phyloP scores from a whole-genome alignment of 2,797 vertebrate species.

The Argya squamiceps region DNA sequence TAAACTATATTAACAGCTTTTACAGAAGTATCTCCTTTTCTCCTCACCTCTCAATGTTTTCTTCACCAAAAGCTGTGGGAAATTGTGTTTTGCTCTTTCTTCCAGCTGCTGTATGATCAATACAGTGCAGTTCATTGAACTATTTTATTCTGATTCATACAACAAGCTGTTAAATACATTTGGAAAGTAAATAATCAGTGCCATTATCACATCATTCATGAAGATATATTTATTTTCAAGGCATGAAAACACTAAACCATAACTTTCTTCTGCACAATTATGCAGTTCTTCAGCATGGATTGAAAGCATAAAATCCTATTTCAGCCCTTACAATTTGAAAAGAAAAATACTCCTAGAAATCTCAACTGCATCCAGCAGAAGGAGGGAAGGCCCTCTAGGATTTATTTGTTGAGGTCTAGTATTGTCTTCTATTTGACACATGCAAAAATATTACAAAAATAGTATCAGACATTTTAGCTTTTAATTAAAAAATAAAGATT shows the following conservation, averaged over 20 bases:
- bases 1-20: background rate
- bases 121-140: background rate
- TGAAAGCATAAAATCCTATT: background rate
- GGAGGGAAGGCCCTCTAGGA: background rate
- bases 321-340: background rate
- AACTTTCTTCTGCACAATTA: background rate
- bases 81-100: background rate
- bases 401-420: background rate
- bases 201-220: background rate
- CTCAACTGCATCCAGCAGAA: background rate
- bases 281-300: background rate
- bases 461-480: background rate
- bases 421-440: background rate
- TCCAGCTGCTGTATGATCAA: background rate
- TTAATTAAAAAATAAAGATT: background rate
- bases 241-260: background rate
- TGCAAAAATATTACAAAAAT: background rate
- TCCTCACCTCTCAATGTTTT: background rate
- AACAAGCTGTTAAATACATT: conserved; percentile 31
- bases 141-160: background rate
- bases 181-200: background rate
- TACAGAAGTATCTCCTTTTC: background rate
- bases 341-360: background rate
- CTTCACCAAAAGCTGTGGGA: background rate
- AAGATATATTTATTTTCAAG: background rate